Conservation (phyloP, 2,888 invertebrate species). For the Xestia c-nigrum region DNA sequence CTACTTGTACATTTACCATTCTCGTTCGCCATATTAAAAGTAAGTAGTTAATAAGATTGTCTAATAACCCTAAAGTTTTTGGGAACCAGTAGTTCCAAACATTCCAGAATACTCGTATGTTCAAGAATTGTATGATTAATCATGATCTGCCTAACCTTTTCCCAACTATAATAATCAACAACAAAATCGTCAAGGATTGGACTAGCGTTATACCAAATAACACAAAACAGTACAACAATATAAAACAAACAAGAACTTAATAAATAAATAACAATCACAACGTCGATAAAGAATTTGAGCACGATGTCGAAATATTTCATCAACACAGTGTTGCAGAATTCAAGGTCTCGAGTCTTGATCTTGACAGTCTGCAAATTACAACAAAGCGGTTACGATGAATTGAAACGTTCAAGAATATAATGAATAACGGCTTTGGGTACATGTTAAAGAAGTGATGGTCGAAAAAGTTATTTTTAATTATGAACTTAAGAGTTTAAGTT, state of each 20-base stretch:
- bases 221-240: too few relatives aligned
- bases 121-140: not conserved
- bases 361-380: constrained; percentile 51
- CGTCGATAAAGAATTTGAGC: constrained; percentile 48
- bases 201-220: not conserved
- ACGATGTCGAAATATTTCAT: constrained; percentile 56
- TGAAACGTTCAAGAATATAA: constrained; percentile 25
- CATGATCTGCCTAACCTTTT: not conserved
- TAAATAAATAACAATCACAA: constrained; percentile 21
- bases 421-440: not conserved
- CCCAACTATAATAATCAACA: not conserved
- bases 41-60: not conserved
- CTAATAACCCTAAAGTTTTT: not conserved
- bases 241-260: constrained; percentile 22
- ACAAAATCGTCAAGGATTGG: not conserved
- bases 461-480: constrained; percentile 1
- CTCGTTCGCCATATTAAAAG: not conserved
- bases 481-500: not conserved
- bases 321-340: constrained; percentile 49
- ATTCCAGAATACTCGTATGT: not conserved
- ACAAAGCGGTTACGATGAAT: constrained; percentile 42
- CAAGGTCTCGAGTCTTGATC: constrained; percentile 57
- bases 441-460: not conserved
- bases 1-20: not conserved
- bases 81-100: not conserved